Conservation (phyloP, 2,888 invertebrate species). For the Dyspetes luteomarginatus region DNA sequence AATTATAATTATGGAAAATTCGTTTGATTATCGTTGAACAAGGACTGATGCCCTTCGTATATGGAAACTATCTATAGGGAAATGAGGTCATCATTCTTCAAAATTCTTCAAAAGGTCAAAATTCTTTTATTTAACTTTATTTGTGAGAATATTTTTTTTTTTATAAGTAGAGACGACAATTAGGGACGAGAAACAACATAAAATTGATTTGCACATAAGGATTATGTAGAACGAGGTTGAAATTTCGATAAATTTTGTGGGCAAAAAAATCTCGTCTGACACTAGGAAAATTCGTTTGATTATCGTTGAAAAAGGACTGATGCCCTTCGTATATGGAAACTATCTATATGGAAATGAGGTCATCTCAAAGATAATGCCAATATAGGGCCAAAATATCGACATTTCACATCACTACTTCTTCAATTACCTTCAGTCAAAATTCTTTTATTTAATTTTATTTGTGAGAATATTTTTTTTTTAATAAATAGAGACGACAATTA, state of each 20-base stretch:
- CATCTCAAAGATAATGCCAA: neutral
- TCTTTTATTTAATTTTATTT: conserved; percentile 20
- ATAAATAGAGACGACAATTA: conserved; percentile 5
- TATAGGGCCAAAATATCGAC: neutral
- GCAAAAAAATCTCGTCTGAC: neutral
- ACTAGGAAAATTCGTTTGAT: conserved; percentile 4
- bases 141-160: neutral
- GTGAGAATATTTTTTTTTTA: neutral
- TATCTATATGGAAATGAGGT: neutral
- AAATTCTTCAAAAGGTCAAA: neutral
- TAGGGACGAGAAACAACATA: neutral
- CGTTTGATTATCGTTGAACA: neutral
- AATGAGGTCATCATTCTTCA: neutral
- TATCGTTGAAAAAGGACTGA: neutral
- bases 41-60: neutral
- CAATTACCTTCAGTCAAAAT: neutral
- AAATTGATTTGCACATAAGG: too few relatives aligned
- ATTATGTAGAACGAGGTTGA: neutral
- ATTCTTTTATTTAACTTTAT: conserved; percentile 25
- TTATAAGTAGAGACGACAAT: conserved; percentile 1
- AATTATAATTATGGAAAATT: conserved; percentile 25
- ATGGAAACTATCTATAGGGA: neutral
- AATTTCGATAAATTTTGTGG: neutral
- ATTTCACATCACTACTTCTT: neutral
- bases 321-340: neutral